A percentile compares a stretch with the other conserved stretches of the same genome.
Conservation (phyloP, 2,113 vertebrate species). For the Elgaria multicarinata region DNA sequence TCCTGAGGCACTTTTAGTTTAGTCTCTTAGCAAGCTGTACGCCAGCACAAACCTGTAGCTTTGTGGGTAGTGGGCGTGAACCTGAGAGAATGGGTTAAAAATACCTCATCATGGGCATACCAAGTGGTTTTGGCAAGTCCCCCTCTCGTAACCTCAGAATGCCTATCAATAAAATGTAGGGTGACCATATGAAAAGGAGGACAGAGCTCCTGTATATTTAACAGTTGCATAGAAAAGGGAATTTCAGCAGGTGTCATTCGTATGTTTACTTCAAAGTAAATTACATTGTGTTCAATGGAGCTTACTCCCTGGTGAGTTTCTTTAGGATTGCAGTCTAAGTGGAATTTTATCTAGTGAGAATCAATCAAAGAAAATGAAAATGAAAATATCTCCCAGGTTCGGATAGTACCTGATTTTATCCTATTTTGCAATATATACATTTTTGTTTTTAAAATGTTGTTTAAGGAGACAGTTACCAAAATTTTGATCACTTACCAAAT, state of each 20-base stretch:
- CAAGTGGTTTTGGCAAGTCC: not conserved
- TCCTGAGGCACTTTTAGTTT: constrained; percentile 19
- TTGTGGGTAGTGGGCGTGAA: not conserved
- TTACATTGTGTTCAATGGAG: not conserved
- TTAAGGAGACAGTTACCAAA: no score
- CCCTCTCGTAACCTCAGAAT: not conserved
- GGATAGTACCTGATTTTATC: not conserved
- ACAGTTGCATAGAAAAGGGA: no score
- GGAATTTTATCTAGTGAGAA: not conserved
- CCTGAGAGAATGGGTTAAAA: not conserved
- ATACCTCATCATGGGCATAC: not conserved
- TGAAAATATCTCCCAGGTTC: not conserved
- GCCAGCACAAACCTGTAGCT: not conserved
- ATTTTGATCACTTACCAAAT: no score
- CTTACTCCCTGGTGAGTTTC: not conserved
- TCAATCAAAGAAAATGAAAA: no score
- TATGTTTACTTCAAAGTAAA: not conserved
- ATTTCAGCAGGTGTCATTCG: no score
- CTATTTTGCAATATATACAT: not conserved
- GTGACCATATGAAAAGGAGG: no score
- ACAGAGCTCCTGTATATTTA: no score
- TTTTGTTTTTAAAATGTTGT: not conserved
- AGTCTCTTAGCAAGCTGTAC: not conserved
- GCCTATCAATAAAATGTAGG: not conserved
- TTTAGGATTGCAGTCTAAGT: not conserved